Evolutionary conservation across 1,140 invertebrate genomes (phyloP), one percentile per base, ranked within the genome.

Genomic region (Episyrphus balteatus): DNA sequence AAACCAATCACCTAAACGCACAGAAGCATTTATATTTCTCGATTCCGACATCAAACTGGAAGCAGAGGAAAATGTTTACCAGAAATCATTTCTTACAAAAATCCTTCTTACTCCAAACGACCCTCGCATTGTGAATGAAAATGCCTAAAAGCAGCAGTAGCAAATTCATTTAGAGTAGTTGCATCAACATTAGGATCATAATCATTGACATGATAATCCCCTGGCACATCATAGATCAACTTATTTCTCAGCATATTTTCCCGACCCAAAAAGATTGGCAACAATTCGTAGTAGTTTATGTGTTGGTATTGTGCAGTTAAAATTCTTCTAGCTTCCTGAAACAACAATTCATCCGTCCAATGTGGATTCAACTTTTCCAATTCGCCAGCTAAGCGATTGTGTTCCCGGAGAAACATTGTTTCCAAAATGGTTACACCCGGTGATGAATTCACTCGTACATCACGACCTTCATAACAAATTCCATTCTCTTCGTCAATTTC

Each of bases 381-480:
- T 31, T 63, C 68, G 33, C 79, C 75, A 1, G 92, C 90, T 14
- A 97, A 73, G 38, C 87, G 75, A 68, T 98, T 98, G 65, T 98
- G 93, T 62, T 96, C 87, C 48, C 94, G 73, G 45, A 94, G 70
- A 38, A 90, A 74, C 5, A 95, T 63, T 0, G 88, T 83, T 55
- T 97, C 92, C 0, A 96, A 68, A 6, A 87, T 70, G 1, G 86
- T 81, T 33, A 94, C 60, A 48, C 85, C 81, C 0, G 86, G 79
- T 56, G 88, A 88, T 63, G 96, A 92, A 70, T 97, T 98, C 0
- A 82, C 82, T 50, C 92, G 72, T 18, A 74, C 69, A 59, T 97
- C 92, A 51, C 93, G 84, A 18, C 83, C 69, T 34, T 75, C 58
- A 61, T 86, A 88, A 57, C 84, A 88, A 21, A 81, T 71, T 57